Conservation (phyloP, 2,113 vertebrate species). For the Erinaceus europaeus region DNA sequence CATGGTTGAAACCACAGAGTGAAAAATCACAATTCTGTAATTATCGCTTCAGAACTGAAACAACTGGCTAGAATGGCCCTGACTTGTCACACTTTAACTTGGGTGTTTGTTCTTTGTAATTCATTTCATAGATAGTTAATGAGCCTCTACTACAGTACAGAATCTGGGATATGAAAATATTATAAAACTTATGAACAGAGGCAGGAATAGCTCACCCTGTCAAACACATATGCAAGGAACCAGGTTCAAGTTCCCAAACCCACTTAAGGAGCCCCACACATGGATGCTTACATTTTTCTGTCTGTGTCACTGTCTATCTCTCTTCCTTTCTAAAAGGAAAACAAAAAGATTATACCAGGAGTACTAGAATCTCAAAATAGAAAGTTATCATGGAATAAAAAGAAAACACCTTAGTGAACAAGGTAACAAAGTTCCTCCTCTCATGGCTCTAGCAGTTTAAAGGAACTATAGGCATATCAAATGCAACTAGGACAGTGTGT, state of each 20-base stretch:
- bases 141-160: neutral
- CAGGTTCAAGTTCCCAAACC: no score
- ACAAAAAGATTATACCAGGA: no score
- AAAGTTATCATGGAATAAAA: no score
- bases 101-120: neutral
- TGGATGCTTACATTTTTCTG: no score
- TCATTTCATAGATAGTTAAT: neutral
- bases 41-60: neutral
- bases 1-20: neutral
- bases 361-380: no score
- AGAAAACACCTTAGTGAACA: no score
- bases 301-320: no score
- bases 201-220: no score
- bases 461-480: neutral
- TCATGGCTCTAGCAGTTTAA: neutral
- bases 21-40: neutral
- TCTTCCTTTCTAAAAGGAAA: no score
- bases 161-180: neutral
- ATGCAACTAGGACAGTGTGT: no score
- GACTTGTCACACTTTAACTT: neutral
- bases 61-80: neutral
- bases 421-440: neutral
- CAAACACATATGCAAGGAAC: no score
- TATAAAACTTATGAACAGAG: neutral
- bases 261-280: no score